Evolutionary conservation across 2,888 invertebrate genomes (phyloP).

Genomic region (Sicus ferrugineus): DNA sequence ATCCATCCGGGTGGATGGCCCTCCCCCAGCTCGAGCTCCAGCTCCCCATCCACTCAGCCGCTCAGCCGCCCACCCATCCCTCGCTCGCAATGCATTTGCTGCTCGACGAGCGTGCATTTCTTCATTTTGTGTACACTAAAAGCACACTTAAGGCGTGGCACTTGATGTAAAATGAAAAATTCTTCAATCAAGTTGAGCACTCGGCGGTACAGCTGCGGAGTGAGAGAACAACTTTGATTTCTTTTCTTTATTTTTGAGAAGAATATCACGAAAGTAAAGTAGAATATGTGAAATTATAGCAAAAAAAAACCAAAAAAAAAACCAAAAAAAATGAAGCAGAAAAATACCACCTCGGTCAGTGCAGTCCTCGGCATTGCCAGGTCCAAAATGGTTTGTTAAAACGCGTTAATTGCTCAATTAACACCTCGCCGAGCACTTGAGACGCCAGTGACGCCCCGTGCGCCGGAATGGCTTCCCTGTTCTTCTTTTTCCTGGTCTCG

Average conservation of each 20-base stretch:
- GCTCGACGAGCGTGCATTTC: neutral
- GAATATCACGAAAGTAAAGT: too few species aligned
- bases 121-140: constrained; percentile 10
- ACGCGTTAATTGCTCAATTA: constrained; percentile 33
- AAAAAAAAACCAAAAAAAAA: neutral
- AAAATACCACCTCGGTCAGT: too few species aligned
- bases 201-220: neutral
- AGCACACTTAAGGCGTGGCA: constrained; percentile 28
- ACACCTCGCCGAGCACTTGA: constrained; percentile 23
- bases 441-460: constrained; percentile 22
- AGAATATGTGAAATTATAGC: neutral
- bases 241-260: too few species aligned
- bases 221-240: neutral
- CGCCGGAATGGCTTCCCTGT: neutral
- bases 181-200: constrained; percentile 23
- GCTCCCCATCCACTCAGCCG: too few species aligned
- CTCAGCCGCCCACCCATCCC: neutral
- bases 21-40: neutral
- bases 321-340: neutral
- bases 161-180: constrained; percentile 26
- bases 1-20: too few species aligned
- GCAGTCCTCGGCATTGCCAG: too few species aligned
- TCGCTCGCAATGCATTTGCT: neutral
- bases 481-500: neutral
- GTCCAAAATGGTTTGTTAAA: constrained; percentile 5